Percentiles rank a stretch among this genome's conserved stretches.
Conservation (phyloP, 2,797 vertebrate species). For the Lutjanus campechanus region DNA sequence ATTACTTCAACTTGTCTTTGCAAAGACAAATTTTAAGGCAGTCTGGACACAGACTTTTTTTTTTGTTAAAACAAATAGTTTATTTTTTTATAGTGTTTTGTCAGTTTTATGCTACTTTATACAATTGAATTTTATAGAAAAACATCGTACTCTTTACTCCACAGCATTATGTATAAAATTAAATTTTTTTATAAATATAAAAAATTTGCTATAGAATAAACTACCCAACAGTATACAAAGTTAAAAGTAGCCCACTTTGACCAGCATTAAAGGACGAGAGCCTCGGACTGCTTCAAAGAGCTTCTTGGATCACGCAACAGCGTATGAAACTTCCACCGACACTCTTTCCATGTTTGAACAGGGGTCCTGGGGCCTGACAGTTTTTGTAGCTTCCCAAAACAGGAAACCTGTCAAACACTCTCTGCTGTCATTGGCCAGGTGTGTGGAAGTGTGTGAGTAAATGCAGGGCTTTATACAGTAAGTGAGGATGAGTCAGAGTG, state of each 20-base stretch:
- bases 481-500: too few species aligned
- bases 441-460: not conserved
- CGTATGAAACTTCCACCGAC: not conserved
- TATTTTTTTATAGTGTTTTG: too few species aligned
- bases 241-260: not conserved
- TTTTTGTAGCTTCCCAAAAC: not conserved
- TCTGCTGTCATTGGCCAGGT: not conserved
- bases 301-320: not conserved
- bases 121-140: too few species aligned
- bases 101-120: too few species aligned
- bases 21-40: too few species aligned
- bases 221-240: not conserved
- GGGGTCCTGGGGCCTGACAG: not conserved
- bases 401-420: not conserved
- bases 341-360: not conserved
- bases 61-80: too few species aligned
- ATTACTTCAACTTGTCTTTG: too few species aligned
- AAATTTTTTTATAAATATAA: too few species aligned
- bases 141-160: too few species aligned
- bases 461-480: not conserved
- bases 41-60: too few species aligned
- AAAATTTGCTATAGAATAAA: not conserved
- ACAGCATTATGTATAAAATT: too few species aligned
- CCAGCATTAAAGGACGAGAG: not conserved
- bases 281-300: not conserved